Base-by-base conservation (phyloP, 1,140 invertebrate genomes). In the Lutraria rhynchaena region DNA sequence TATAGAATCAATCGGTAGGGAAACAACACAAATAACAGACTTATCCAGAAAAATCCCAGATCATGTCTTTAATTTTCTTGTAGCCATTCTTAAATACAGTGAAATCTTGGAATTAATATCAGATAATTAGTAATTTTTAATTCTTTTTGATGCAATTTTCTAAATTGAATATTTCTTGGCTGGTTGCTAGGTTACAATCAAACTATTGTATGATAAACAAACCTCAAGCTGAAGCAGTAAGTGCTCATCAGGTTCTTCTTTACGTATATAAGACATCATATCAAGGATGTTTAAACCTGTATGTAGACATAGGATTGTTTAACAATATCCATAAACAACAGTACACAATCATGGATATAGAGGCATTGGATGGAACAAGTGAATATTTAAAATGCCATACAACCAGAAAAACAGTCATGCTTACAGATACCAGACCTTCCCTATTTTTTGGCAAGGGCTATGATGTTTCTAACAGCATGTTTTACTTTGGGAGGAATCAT, bases 151-250 rank as follows among this genome's bases (percentile, higher is more conserved):
- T n/a, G 51, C 1, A n/a, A n/a, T 53, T 19, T 19, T 24, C 51
- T n/a, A 29, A 22, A 24, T 29, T n/a, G 55, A 29, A 24, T 58
- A 22, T 1, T 29, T 58, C 13, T 58, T 22, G 31, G 22, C 5
- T 58, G 13, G 31, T 58, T 13, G 31, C 13, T 58, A 24, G 19
- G 51, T 24, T 5, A 24, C 55, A 58, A 15, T 29, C 4, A 58
- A 3, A 9, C 22, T n/a, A 13, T 13, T 31, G 5, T 67, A 49
- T 37, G 15, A 67, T 13, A 35, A 4, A 65, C 53, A 7, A 37
- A 89, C 86, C 84, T 89, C 84, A 31, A 89, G 44, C 33, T 89
- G 88, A 71, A 87, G 77, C 44, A 83, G 70, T 24, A 89, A 57
- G 53, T 87, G 85, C 41, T 87, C 84, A 82, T 89, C 88, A 31